Base-by-base conservation (phyloP, 2,797 vertebrate species). In the Lutjanus campechanus region DNA sequence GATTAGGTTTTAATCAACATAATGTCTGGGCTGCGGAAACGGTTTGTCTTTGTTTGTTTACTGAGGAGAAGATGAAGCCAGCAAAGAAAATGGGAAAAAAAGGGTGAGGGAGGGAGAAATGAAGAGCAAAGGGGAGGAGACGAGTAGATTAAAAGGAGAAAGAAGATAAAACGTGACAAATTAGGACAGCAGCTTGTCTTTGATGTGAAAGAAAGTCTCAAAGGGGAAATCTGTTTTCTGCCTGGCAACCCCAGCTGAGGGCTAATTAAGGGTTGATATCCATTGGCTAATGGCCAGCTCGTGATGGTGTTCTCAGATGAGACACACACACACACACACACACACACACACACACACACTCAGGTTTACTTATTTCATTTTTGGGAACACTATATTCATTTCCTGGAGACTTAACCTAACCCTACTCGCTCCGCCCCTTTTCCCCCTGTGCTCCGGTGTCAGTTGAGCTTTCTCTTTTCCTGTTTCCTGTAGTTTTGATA, bases 1-100 rank as follows among this genome's bases (percentile, higher is more conserved):
- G 75, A 74, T 86, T 75, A 44, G n/a, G 40, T 73, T 72, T 66
- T 22, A 76, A 50, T 67, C 58, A 64, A 44, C 29, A 58, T 70
- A 47, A 77, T 50, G 70, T 66, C 62, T 76, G 25, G 51, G 29
- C 1, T 61, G 73, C 50, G 85, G 90, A 88, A 90, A 84, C 41
- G 1, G 44, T 88, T 91, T 69, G 29, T 68, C 76, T 76, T 73
- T 74, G 85, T 89, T 92, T 94, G 85, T 91, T 94, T 91, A 89
- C 44, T 62, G 72, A 82, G 65, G 47, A 82, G 69, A 81, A 53
- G 75, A 86, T 85, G 74, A 89, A 85, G 47, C 78, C 69, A 53
- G 68, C 55, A 54, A 83, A 56, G 73, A 75, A 56, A 83, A 76
- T 47, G 36, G 69, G 78, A 78, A 64, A 66, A 40, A 71, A n/a